Base-by-base conservation (phyloP, 2,113 vertebrate species). In the Oriolus oriolus region DNA sequence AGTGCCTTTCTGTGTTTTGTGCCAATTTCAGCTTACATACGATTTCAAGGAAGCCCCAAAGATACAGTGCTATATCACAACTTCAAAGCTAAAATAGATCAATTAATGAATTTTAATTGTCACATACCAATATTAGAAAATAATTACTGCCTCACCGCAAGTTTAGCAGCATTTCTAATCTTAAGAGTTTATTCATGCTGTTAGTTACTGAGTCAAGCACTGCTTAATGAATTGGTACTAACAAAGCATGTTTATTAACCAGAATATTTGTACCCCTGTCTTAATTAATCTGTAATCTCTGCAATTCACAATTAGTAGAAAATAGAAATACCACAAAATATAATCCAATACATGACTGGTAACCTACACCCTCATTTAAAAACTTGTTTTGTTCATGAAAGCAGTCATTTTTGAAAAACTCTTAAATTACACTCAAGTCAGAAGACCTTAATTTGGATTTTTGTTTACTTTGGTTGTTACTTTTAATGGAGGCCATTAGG, bases 231-330 rank as follows among this genome's bases (percentile, higher is more conserved):
- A 50, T 22, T 5, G 11, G 35, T 64, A 54, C 56, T 52, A 92
- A 68, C 65, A 92, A 92, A 93, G 45, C 35, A 52, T 7, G 14
- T 33, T 56, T 70, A 83, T 90, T 71, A 95, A 85, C 10, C 60
- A 82, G 82, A 90, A 39, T 60, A 68, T 85, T 68, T 87, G 30
- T 30, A 85, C 0, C 7, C 16, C 50, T 78, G 21, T 68, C 19
- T 74, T 85, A 78, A 93, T 95, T 78, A 92, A 83, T 73, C 33
- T 71, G 60, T 22, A 92, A 63, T 82, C 56, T 66, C 65, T 64
- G 57, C 13, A 21, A 79, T 63, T 83, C 44, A 33, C 47, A 82
- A 90, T 64, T 60, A 85, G 56, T 3, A 82, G 30, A 47, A 73
- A 87, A 73, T 2, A 76, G 49, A 77, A 80, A 66, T 66, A 53